Evolutionary conservation across 2,888 invertebrate species (phyloP).

Genomic region (Incurvaria masculella): DNA sequence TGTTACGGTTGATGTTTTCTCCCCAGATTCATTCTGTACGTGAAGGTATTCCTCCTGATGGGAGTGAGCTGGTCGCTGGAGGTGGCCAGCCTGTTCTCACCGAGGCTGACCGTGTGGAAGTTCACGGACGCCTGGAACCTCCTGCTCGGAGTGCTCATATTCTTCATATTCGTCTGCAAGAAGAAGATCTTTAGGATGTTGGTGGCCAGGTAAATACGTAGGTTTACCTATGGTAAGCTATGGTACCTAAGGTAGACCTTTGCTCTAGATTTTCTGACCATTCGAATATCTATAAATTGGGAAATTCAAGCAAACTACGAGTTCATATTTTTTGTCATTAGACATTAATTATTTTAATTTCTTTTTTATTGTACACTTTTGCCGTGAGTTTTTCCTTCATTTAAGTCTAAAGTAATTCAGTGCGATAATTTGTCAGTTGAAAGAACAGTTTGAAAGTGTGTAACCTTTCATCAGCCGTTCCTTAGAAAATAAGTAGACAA

Average conservation of each 20-base stretch:
- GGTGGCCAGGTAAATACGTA: constrained; percentile 27
- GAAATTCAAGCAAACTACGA: no score
- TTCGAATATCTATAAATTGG: no score
- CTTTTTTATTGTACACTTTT: constrained; percentile 11
- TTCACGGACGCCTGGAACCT: constrained; percentile 36
- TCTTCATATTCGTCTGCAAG: constrained; percentile 42
- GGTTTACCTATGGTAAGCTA: no score
- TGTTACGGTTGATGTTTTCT: constrained; percentile 8
- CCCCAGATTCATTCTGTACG: constrained; percentile 34
- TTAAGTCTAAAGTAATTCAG: constrained; percentile 5
- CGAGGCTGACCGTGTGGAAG: constrained; percentile 26
- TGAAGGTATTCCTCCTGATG: constrained; percentile 44
- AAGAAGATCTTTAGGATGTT: constrained; percentile 30
- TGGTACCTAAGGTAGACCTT: no score
- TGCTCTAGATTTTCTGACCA: no score
- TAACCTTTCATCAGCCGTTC: background rate
- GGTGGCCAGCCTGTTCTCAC: constrained; percentile 29
- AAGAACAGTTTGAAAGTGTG: background rate
- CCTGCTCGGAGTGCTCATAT: constrained; percentile 35
- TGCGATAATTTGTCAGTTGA: background rate
- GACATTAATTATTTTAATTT: constrained; percentile 12
- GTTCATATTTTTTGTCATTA: constrained; percentile 2
- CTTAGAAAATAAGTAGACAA: constrained; percentile 15
- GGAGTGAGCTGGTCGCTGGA: constrained; percentile 44
- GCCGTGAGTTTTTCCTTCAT: constrained; percentile 6